Conservation (phyloP, 2,888 invertebrate genomes). For the Amaurobius ferox region DNA sequence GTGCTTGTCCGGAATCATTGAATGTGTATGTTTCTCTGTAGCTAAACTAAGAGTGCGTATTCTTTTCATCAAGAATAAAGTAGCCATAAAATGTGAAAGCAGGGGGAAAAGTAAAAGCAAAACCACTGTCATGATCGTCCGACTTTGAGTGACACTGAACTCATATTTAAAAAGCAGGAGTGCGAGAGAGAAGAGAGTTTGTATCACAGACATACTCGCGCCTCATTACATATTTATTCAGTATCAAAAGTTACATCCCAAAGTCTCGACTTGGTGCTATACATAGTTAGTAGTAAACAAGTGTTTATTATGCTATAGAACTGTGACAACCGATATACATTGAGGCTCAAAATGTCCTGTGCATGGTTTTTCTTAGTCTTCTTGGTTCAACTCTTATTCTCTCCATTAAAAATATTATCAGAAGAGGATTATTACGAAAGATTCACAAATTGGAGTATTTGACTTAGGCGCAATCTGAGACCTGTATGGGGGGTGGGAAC, state of each 20-base stretch:
- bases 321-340: too few relatives aligned
- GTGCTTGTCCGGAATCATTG: conserved; percentile 44
- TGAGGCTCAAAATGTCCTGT: too few relatives aligned
- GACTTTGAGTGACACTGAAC: conserved; percentile 66
- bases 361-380: too few relatives aligned
- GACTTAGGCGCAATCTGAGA: too few relatives aligned
- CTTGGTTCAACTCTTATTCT: too few relatives aligned
- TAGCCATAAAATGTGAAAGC: conserved; percentile 7
- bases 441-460: too few relatives aligned
- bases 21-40: conserved; percentile 55
- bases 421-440: too few relatives aligned
- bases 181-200: not conserved
- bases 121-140: conserved; percentile 62
- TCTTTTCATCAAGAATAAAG: conserved; percentile 15
- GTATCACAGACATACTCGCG: not conserved
- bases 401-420: too few relatives aligned
- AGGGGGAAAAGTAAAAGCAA: conserved; percentile 15
- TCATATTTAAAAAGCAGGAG: conserved; percentile 52
- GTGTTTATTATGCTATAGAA: too few relatives aligned
- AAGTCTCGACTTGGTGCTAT: not conserved
- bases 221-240: conserved; percentile 10
- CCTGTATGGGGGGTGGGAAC: too few relatives aligned
- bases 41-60: conserved; percentile 44
- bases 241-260: not conserved
- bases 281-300: too few relatives aligned